phyloP scores from a whole-genome alignment of 1,140 invertebrate species.

The Brachystomella parvula region DNA sequence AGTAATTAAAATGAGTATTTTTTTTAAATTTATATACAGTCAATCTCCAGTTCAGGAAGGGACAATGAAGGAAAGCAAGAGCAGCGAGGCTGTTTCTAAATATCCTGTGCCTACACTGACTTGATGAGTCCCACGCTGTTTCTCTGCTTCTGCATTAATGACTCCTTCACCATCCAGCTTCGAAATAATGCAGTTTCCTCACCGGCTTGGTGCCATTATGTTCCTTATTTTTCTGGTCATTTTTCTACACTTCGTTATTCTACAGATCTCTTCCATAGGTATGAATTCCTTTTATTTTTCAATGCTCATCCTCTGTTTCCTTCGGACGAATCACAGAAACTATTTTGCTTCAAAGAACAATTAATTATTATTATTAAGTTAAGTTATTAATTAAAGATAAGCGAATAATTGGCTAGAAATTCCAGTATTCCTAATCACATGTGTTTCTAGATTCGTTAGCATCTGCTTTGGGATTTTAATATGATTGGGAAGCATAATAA shows the following conservation, averaged over 20 bases:
- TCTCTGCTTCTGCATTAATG: no score
- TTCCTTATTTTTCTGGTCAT: constrained; percentile 23
- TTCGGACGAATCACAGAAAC: neutral
- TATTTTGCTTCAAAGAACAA: neutral
- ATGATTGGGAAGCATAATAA: neutral
- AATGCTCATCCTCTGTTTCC: neutral
- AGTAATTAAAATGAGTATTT: no score
- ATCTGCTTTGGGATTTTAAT: neutral
- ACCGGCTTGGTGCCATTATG: constrained; percentile 26
- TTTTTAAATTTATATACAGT: no score
- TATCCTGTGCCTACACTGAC: no score
- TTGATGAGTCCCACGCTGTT: no score
- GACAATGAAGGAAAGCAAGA: no score
- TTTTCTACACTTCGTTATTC: constrained; percentile 25
- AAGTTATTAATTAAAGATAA: neutral
- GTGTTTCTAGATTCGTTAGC: neutral
- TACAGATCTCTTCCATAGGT: constrained; percentile 13
- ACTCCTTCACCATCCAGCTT: no score
- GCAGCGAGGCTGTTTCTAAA: no score
- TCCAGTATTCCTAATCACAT: neutral
- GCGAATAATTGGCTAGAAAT: neutral
- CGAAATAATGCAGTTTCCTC: constrained; percentile 32
- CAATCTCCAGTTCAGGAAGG: no score
- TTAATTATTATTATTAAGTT: neutral
- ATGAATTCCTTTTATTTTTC: neutral